Conservation (phyloP, 2,113 vertebrate genomes). For the Elgaria multicarinata region DNA sequence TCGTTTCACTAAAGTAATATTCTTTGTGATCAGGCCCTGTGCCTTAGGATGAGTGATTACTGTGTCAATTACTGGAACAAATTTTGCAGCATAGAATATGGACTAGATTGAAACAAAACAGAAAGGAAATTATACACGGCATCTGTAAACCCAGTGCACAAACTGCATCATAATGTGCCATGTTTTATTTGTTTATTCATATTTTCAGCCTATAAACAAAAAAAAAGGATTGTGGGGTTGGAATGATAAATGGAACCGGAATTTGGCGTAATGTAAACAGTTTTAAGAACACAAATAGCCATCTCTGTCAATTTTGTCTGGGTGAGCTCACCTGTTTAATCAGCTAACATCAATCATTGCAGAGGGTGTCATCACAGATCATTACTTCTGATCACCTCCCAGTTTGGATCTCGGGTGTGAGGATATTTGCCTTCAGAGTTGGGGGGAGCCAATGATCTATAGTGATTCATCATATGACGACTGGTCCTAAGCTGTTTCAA, state of each 20-base stretch:
- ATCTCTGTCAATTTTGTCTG: constrained; percentile 11
- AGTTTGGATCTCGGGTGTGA: not conserved
- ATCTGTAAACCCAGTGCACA: not conserved
- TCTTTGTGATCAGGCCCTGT: not conserved
- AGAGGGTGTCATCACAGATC: constrained; percentile 23
- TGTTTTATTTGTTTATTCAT: constrained; percentile 4
- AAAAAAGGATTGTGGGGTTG: not conserved
- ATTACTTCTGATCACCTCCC: constrained; percentile 20
- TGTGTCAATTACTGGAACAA: not conserved
- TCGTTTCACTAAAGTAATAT: not conserved
- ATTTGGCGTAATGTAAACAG: constrained; percentile 25
- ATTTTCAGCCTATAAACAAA: not conserved
- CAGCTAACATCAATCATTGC: not conserved
- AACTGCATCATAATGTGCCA: constrained; percentile 21
- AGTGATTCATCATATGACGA: constrained; percentile 7
- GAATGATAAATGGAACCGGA: constrained; percentile 16
- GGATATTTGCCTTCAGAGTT: not conserved
- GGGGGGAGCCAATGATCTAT: not conserved
- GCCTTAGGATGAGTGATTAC: constrained; percentile 26
- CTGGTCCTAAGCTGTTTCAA: not conserved
- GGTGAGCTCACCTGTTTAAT: constrained; percentile 13
- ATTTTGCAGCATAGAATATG: not conserved
- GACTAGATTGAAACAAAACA: not conserved
- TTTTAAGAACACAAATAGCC: constrained; percentile 18
- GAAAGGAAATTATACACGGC: constrained; percentile 23